Conservation (phyloP, 2,113 vertebrate genomes). For the Ammospiza nelsoni region DNA sequence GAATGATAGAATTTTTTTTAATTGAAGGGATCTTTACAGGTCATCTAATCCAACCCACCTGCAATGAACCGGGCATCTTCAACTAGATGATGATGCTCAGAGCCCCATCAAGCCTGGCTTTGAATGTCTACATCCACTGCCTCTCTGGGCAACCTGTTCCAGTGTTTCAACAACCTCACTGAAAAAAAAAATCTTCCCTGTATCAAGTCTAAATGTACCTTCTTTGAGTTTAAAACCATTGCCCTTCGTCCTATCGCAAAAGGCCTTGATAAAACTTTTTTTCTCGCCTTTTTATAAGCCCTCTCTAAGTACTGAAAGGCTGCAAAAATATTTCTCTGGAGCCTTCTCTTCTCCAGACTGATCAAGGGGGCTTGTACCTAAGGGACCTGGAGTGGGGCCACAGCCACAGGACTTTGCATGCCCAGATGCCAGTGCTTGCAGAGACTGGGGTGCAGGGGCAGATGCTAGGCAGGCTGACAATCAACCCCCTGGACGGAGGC, state of each 20-base stretch:
- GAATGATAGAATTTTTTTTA: background rate
- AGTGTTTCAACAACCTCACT: fast-evolving
- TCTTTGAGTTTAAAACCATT: background rate
- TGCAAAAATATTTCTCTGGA: no score
- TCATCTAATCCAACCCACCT: background rate
- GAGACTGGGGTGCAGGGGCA: background rate
- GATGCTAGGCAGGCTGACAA: background rate
- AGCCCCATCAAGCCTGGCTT: background rate
- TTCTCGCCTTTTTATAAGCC: background rate
- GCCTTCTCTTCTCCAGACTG: background rate
- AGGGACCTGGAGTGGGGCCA: background rate
- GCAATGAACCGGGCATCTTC: background rate
- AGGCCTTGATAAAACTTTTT: background rate
- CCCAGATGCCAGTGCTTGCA: background rate
- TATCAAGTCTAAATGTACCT: background rate
- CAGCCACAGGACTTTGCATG: background rate
- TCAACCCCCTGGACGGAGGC: background rate
- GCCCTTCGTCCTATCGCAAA: background rate
- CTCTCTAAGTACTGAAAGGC: background rate
- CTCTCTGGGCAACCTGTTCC: background rate
- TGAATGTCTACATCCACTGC: background rate
- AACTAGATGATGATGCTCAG: background rate
- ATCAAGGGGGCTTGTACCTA: background rate
- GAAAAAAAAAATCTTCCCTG: background rate
- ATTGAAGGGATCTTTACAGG: background rate